Conservation (phyloP, 1,140 invertebrate genomes). For the Drosophila persimilis region DNA sequence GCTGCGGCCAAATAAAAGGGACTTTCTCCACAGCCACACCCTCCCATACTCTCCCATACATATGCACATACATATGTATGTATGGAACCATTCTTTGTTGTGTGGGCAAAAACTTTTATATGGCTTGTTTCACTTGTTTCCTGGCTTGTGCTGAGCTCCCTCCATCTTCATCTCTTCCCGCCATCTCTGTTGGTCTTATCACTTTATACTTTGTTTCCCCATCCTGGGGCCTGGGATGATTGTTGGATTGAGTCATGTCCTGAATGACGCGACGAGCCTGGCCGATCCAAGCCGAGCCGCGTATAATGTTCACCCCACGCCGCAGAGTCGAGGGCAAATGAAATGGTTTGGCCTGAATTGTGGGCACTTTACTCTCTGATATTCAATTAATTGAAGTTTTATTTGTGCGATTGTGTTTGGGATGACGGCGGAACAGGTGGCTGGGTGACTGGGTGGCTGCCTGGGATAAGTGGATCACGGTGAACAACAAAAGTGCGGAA, state of each 20-base stretch:
- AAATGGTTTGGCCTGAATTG: constrained; percentile 43
- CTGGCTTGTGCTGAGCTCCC: constrained; percentile 20
- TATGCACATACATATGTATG: neutral
- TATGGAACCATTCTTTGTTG: constrained; percentile 7
- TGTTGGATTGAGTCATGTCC: constrained; percentile 54
- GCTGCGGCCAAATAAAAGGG: constrained; percentile 75
- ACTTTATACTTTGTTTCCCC: constrained; percentile 63
- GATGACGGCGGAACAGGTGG: constrained; percentile 10
- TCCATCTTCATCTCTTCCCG: neutral
- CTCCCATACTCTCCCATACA: neutral
- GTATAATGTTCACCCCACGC: constrained; percentile 36
- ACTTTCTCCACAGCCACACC: constrained; percentile 12
- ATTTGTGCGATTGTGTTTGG: constrained; percentile 53
- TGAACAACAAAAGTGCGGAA: constrained; percentile 36
- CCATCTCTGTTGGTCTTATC: constrained; percentile 51
- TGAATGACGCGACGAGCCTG: constrained; percentile 23
- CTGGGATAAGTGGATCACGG: constrained; percentile 40
- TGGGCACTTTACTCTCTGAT: constrained; percentile 52
- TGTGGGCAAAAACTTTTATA: constrained; percentile 62
- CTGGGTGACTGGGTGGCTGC: neutral
- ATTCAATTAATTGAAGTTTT: constrained; percentile 76
- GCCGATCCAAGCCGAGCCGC: constrained; percentile 18
- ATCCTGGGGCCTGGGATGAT: constrained; percentile 43
- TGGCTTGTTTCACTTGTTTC: constrained; percentile 54
- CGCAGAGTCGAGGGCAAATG: neutral